Conservation (phyloP, 2,888 invertebrate genomes). For the Orthosia cruda region DNA sequence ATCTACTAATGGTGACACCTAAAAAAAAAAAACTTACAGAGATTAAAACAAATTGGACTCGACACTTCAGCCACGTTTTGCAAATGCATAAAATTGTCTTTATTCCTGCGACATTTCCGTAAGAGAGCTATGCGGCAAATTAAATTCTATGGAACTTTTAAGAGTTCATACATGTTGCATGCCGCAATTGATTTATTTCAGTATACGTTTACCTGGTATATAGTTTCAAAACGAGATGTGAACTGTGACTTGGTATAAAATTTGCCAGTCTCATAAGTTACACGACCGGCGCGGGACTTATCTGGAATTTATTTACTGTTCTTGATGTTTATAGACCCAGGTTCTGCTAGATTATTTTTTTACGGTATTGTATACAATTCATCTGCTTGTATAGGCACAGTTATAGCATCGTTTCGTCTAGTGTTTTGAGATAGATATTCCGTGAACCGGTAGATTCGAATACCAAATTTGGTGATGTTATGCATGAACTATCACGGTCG, state of each 20-base stretch:
- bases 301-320: not conserved
- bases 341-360: not conserved
- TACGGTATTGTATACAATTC: not conserved
- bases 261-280: not conserved
- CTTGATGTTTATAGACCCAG: not conserved
- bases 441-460: not conserved
- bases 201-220: not conserved
- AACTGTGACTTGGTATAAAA: not conserved
- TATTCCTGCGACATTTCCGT: slow-evolving; percentile 10
- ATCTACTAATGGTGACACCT: not conserved
- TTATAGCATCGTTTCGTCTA: not conserved
- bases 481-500: slow-evolving; percentile 47
- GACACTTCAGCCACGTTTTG: not conserved
- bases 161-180: not conserved
- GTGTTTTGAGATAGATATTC: not conserved
- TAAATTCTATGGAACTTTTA: slow-evolving; percentile 21
- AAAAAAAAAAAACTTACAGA: slow-evolving; percentile 7
- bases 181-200: not conserved
- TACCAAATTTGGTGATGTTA: slow-evolving; percentile 48
- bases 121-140: slow-evolving; percentile 10
- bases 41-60: not conserved
- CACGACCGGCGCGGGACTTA: not conserved
- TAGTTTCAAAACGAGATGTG: not conserved
- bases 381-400: not conserved
- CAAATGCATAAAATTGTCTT: slow-evolving; percentile 16